A percentile compares a stretch with the other conserved stretches of the same genome.
phyloP scores from a whole-genome alignment of 2,888 invertebrate genomes.

The Heptascelio sp. region DNA sequence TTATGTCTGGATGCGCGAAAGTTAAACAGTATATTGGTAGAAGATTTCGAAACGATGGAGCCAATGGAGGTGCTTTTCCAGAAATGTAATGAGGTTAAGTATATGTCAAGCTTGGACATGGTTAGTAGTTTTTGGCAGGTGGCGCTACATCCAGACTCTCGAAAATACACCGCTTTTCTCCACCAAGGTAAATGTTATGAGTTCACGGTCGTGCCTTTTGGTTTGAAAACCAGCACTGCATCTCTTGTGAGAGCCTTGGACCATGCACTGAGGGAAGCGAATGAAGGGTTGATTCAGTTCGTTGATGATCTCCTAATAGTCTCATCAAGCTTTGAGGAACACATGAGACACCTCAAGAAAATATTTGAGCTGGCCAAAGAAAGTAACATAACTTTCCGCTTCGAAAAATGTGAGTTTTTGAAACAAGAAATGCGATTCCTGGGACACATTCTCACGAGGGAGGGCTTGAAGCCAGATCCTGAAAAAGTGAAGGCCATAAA shows the following conservation, averaged over 20 bases:
- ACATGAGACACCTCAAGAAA: background rate
- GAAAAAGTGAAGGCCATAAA: background rate
- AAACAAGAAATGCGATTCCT: background rate
- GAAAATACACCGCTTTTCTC: conserved; percentile 6
- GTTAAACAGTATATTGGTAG: conserved; percentile 27
- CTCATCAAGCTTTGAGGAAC: background rate
- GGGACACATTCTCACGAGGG: background rate
- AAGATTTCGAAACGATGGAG: conserved; percentile 22
- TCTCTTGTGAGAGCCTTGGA: background rate
- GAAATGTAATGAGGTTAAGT: background rate
- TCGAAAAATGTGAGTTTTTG: background rate
- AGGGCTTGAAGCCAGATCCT: background rate
- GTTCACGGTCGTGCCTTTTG: background rate
- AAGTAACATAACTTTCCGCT: background rate
- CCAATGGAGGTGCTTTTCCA: conserved; percentile 32
- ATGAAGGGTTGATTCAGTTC: background rate
- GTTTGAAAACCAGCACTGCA: background rate
- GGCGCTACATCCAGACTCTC: background rate
- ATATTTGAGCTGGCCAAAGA: background rate
- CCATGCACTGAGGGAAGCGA: background rate
- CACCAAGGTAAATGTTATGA: background rate
- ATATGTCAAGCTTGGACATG: background rate
- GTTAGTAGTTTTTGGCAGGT: conserved; percentile 1
- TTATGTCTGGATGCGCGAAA: conserved; percentile 13
- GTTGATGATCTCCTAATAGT: background rate